Evolutionary conservation across 2,797 vertebrate genomes (phyloP).

Genomic region (Huso huso): DNA sequence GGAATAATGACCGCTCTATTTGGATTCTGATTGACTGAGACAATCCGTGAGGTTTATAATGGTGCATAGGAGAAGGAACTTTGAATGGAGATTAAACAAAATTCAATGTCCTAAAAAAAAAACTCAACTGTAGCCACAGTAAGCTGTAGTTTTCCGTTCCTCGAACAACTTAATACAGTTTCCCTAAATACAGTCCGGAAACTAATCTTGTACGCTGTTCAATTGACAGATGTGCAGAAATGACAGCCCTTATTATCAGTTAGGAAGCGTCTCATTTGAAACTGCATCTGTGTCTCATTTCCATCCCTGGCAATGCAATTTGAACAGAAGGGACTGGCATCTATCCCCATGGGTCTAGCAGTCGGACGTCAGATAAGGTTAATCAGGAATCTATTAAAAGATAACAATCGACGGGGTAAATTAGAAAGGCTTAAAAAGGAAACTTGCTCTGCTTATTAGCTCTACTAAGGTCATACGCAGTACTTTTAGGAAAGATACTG

Average conservation of each 20-base stretch:
- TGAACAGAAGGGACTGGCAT: neutral
- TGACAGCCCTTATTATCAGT: neutral
- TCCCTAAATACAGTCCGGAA: neutral
- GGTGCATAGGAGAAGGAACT: too few relatives aligned
- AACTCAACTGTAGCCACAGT: too few relatives aligned
- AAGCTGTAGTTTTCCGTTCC: too few relatives aligned
- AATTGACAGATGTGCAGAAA: neutral
- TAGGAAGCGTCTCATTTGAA: neutral
- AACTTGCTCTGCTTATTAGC: neutral
- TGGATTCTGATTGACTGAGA: too few relatives aligned
- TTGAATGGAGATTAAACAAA: too few relatives aligned
- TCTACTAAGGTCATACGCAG: neutral
- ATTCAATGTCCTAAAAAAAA: too few relatives aligned
- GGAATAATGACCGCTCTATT: too few relatives aligned
- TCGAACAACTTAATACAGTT: too few relatives aligned
- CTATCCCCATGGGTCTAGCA: neutral
- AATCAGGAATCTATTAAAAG: constrained; percentile 1
- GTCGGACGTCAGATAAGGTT: neutral
- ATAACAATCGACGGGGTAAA: neutral
- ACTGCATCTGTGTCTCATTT: too few relatives aligned
- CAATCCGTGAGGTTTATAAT: too few relatives aligned
- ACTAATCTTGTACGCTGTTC: neutral
- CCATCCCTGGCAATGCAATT: neutral
- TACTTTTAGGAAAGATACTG: neutral
- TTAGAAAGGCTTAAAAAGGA: neutral